Evolutionary conservation across 2,113 vertebrate species (phyloP).

Genomic region (Microcebus griseorufus): DNA sequence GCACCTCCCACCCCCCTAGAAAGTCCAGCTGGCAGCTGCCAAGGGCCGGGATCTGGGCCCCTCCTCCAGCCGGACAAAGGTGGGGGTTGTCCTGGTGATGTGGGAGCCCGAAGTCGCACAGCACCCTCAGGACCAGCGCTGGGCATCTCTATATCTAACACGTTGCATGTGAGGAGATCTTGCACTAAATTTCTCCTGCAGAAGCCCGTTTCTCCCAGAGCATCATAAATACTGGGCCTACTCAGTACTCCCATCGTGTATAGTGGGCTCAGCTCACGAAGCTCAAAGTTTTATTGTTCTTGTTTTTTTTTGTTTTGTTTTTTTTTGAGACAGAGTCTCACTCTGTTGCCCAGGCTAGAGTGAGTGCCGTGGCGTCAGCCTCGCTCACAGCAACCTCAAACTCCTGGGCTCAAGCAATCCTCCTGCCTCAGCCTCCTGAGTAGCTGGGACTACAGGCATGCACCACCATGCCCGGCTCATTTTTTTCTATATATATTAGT

Average conservation of each 20-base stretch:
- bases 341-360: too few relatives aligned
- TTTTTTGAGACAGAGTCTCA: not conserved
- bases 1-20: not conserved
- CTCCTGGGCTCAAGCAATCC: too few relatives aligned
- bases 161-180: not conserved
- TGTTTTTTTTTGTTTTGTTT: too few relatives aligned
- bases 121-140: not conserved
- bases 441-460: too few relatives aligned
- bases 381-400: too few relatives aligned
- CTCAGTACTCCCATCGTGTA: not conserved
- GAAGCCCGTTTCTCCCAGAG: not conserved
- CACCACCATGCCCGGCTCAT: too few relatives aligned
- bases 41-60: not conserved
- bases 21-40: not conserved
- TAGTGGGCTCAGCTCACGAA: not conserved
- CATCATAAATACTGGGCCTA: not conserved
- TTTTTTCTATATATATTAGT: too few relatives aligned
- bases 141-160: not conserved
- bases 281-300: not conserved
- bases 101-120: not conserved
- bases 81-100: not conserved
- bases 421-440: too few relatives aligned
- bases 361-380: too few relatives aligned
- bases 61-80: not conserved
- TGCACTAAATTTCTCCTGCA: not conserved